Evolutionary conservation across 2,113 vertebrate species (phyloP).

Genomic region (Aspiorhynchus laticeps): DNA sequence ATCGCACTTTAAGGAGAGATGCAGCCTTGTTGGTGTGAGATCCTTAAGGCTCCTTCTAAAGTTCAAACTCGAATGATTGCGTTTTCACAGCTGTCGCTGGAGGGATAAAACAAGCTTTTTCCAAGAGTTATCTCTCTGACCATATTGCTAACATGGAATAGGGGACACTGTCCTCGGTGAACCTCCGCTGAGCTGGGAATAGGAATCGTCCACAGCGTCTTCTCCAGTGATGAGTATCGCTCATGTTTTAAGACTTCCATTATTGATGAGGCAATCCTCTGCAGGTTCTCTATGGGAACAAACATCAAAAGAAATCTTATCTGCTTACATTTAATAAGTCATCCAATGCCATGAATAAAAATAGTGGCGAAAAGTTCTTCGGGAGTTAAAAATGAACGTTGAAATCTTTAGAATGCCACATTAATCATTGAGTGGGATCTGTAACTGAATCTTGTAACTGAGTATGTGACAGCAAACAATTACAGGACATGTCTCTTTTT

Average conservation of each 20-base stretch:
- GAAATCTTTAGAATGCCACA: not conserved
- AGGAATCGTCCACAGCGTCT: not conserved
- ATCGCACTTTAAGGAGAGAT: slow-evolving; percentile 34
- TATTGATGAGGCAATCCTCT: slow-evolving; percentile 32
- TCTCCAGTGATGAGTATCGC: slow-evolving; percentile 17
- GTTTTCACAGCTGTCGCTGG: slow-evolving; percentile 50
- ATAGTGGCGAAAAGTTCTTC: not conserved
- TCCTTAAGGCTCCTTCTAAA: slow-evolving; percentile 55
- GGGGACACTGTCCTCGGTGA: slow-evolving; percentile 41
- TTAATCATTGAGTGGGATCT: slow-evolving; percentile 5
- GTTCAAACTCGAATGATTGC: slow-evolving; percentile 49
- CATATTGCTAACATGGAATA: slow-evolving; percentile 38
- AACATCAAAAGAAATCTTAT: slow-evolving; percentile 41
- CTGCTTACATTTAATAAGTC: slow-evolving; percentile 11
- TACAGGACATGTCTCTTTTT: not conserved
- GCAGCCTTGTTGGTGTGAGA: slow-evolving; percentile 43
- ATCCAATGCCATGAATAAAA: slow-evolving; percentile 7
- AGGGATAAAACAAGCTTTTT: slow-evolving; percentile 45
- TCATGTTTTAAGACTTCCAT: slow-evolving; percentile 31
- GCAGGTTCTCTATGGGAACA: slow-evolving; percentile 25
- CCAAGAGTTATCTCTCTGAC: slow-evolving; percentile 31
- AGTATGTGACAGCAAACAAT: not conserved
- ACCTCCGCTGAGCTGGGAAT: slow-evolving; percentile 10
- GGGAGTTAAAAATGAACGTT: not conserved
- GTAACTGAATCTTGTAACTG: not conserved